phyloP scores from a whole-genome alignment of 1,140 invertebrate genomes.

The Hetaerina americana region DNA sequence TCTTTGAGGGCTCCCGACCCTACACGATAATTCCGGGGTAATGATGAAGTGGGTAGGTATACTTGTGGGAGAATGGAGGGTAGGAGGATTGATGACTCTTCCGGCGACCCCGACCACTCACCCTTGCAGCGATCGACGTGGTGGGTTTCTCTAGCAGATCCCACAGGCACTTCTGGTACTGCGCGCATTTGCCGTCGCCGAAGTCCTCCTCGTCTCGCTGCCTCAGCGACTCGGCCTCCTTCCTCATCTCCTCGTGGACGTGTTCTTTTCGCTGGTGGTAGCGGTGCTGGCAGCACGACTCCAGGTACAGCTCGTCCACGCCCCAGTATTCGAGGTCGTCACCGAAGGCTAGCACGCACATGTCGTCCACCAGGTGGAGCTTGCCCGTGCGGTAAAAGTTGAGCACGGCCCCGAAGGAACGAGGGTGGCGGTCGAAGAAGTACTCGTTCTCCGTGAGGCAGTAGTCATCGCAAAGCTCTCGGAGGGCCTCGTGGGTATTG shows the following conservation, averaged over 20 bases:
- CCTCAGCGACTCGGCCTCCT: constrained; percentile 87
- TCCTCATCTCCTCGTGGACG: constrained; percentile 96
- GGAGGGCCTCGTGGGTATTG: constrained; percentile 90
- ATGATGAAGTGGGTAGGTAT: too few species aligned
- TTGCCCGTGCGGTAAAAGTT: constrained; percentile 98
- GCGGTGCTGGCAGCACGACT: constrained; percentile 97
- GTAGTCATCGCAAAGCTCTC: constrained; percentile 95
- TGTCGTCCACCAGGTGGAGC: constrained; percentile 94
- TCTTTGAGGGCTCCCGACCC: too few species aligned
- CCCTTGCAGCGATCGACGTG: constrained; percentile 90
- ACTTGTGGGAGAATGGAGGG: too few species aligned
- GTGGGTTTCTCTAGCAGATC: constrained; percentile 95
- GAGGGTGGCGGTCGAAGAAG: constrained; percentile 96
- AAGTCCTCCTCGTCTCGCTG: constrained; percentile 93
- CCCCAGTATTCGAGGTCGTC: constrained; percentile 98
- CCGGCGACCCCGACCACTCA: too few species aligned
- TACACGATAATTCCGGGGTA: too few species aligned
- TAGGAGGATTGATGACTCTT: too few species aligned
- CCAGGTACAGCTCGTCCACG: constrained; percentile 91
- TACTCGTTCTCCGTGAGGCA: constrained; percentile 94
- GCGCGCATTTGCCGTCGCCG: constrained; percentile 81
- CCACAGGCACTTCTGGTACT: constrained; percentile 96
- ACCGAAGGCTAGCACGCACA: constrained; percentile 96
- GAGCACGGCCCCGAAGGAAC: constrained; percentile 93
- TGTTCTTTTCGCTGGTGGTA: constrained; percentile 97